These are phyloP conservation scores for Mormyrus hasselquistii DNA, from an alignment of 2,797 vertebrate species.

Conservation along the genomic window DNA sequence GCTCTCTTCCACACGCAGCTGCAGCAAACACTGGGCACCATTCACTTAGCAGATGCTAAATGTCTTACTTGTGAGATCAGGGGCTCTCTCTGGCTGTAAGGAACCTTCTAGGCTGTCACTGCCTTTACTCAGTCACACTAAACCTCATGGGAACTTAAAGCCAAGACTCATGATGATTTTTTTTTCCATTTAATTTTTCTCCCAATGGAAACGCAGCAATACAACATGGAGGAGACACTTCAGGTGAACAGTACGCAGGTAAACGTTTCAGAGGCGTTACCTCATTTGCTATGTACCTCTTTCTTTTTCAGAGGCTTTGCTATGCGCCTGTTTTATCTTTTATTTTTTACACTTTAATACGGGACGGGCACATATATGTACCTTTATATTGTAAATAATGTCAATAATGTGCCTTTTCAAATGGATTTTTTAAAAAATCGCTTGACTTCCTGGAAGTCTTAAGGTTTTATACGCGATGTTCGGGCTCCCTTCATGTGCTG, in stretches of 20 bases:
- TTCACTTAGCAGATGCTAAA: background rate
- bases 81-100: background rate
- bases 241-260: conserved; percentile 8
- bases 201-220: conserved; percentile 8
- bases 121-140: background rate
- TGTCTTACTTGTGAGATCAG: background rate
- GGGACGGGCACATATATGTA: conserved; percentile 11
- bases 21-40: background rate
- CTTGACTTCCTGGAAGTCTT: background rate
- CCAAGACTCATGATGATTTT: background rate
- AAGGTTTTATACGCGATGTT: background rate
- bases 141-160: background rate
- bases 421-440: conserved; percentile 43
- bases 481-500: background rate
- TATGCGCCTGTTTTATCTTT: background rate
- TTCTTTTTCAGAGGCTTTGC: background rate
- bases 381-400: conserved; percentile 55
- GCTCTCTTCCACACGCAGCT: background rate
- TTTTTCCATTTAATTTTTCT: background rate
- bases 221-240: conserved; percentile 1
- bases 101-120: background rate
- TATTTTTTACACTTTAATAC: conserved; percentile 18
- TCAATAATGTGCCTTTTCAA: conserved; percentile 31
- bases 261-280: conserved; percentile 31
- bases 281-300: conserved; percentile 51